A percentile compares a stretch with the other conserved stretches of the same genome.
phyloP scores from a whole-genome alignment of 2,888 invertebrate genomes.

The Dynastes hyllus region DNA sequence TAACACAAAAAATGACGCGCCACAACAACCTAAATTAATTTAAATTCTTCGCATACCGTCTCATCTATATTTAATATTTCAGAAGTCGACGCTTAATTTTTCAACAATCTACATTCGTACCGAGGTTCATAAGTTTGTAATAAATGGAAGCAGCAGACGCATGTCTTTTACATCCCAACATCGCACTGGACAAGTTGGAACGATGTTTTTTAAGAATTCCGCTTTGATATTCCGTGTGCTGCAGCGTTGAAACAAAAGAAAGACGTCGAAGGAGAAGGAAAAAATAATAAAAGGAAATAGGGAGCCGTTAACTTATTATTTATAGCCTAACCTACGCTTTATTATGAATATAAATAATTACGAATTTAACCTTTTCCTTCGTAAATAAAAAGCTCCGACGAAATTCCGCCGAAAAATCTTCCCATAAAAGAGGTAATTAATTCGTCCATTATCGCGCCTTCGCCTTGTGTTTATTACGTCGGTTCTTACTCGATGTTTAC shows the following conservation, averaged over 20 bases:
- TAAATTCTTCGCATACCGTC: conserved; percentile 16
- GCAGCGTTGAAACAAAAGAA: background rate
- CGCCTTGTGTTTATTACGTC: conserved; percentile 38
- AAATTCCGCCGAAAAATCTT: conserved; percentile 4
- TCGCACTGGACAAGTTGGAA: background rate
- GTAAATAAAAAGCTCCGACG: conserved; percentile 18
- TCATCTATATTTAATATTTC: conserved; percentile 35
- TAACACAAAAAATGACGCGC: background rate
- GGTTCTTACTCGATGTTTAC: conserved; percentile 27
- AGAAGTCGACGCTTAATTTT: conserved; percentile 38
- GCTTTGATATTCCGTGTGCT: conserved; percentile 5
- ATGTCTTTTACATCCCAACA: conserved; percentile 19
- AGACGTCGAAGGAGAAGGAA: background rate
- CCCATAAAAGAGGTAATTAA: conserved; percentile 36
- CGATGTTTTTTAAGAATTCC: background rate
- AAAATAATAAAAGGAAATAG: conserved; percentile 11
- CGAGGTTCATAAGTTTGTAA: conserved; percentile 3
- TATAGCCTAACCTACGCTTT: conserved; percentile 3
- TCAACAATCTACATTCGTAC: conserved; percentile 24
- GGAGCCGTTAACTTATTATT: conserved; percentile 23
- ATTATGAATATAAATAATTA: conserved; percentile 23
- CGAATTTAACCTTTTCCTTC: conserved; percentile 21
- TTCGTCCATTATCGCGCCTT: conserved; percentile 35
- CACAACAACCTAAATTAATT: conserved; percentile 19
- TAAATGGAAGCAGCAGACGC: conserved; percentile 24